These are phyloP conservation scores for Idris sp. DNA, from an alignment of 1,140 invertebrate genomes.

Conservation along the genomic window DNA sequence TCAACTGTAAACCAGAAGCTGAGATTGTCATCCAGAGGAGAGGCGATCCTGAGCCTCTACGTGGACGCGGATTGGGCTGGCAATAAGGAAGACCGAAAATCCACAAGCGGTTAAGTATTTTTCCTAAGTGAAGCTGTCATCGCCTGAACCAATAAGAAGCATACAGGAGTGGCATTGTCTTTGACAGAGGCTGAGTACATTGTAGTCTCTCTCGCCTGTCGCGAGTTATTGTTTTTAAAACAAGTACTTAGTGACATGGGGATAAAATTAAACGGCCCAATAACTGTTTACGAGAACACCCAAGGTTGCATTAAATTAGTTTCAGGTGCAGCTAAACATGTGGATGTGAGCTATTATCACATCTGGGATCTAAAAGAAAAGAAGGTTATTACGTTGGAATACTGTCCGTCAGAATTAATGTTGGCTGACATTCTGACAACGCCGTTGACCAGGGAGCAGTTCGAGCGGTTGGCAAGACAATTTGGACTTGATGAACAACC, in stretches of 20 bases:
- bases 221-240: not conserved
- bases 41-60: too few species aligned
- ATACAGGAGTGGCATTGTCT: too few species aligned
- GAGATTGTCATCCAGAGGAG: not conserved
- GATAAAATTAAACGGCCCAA: constrained; percentile 11
- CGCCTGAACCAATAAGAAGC: too few species aligned
- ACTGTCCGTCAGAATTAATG: not conserved
- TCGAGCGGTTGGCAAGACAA: not conserved
- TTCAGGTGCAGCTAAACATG: constrained; percentile 35
- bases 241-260: constrained; percentile 62
- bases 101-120: too few species aligned
- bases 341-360: constrained; percentile 40
- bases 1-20: not conserved
- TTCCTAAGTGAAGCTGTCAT: too few species aligned
- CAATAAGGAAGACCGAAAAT: too few species aligned
- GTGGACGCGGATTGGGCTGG: too few species aligned
- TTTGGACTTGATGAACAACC: too few species aligned
- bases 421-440: constrained; percentile 5
- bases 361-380: constrained; percentile 10
- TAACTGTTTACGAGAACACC: constrained; percentile 63
- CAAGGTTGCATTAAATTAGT: constrained; percentile 44
- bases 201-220: too few species aligned
- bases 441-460: not conserved
- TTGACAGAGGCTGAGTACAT: too few species aligned
- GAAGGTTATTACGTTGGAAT: constrained; percentile 2